Percentiles rank a stretch among this genome's conserved stretches.
phyloP scores from a whole-genome alignment of 2,888 invertebrate genomes.

The Chironomus tentans region DNA sequence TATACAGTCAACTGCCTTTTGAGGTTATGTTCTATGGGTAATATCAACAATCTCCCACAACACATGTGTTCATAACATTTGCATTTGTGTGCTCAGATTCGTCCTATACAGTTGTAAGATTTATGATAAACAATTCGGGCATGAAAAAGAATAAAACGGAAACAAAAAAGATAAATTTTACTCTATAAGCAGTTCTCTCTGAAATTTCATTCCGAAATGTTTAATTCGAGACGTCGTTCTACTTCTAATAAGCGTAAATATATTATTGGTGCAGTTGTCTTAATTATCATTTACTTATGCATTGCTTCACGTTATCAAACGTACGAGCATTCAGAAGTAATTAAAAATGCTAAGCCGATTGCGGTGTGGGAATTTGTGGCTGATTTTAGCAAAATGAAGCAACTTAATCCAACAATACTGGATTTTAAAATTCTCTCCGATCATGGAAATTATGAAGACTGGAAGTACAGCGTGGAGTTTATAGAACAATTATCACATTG shows the following conservation, averaged over 20 bases:
- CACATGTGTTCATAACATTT: too few relatives aligned
- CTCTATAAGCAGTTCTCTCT: too few relatives aligned
- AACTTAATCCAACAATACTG: constrained; percentile 31
- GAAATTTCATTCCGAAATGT: neutral
- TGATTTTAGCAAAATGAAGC: constrained; percentile 45
- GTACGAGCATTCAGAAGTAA: constrained; percentile 34
- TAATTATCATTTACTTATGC: neutral
- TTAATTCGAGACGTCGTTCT: neutral
- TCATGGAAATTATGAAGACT: constrained; percentile 55
- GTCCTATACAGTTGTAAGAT: too few relatives aligned
- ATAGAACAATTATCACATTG: constrained; percentile 55
- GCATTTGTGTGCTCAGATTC: too few relatives aligned
- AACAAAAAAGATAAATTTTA: too few relatives aligned
- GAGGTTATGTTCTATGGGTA: too few relatives aligned
- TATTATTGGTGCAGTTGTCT: neutral
- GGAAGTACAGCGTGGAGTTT: constrained; percentile 59
- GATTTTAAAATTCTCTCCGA: constrained; percentile 55
- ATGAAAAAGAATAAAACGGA: too few relatives aligned
- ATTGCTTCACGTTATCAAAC: neutral
- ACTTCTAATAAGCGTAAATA: neutral
- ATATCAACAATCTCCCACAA: too few relatives aligned
- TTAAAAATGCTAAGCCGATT: constrained; percentile 49
- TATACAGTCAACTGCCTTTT: too few relatives aligned
- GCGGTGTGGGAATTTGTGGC: constrained; percentile 65
- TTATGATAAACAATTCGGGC: too few relatives aligned